Conservation (phyloP, 2,797 vertebrate species). For the Adrianichthys oophorus region DNA sequence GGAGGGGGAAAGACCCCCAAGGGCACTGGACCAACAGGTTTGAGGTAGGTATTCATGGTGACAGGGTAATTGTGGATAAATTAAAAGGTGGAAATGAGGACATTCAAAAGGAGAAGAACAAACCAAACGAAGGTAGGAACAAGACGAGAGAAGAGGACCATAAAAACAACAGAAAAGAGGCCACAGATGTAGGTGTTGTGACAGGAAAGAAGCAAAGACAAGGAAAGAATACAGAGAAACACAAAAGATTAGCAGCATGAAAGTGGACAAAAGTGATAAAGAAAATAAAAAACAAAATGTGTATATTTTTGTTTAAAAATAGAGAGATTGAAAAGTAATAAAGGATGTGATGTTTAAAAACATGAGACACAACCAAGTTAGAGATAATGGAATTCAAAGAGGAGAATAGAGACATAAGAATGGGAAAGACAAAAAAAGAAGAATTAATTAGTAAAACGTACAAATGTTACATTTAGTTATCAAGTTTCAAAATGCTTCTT, state of each 20-base stretch:
- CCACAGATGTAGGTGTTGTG: slow-evolving; percentile 15
- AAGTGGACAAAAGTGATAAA: slow-evolving; percentile 27
- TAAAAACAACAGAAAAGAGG: slow-evolving; percentile 3
- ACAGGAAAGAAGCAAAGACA: slow-evolving; percentile 48
- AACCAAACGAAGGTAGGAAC: slow-evolving; percentile 2
- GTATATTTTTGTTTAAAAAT: slow-evolving; percentile 5
- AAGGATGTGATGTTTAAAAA: slow-evolving; percentile 5
- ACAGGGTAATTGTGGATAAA: too few relatives aligned
- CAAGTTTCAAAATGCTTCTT: neutral
- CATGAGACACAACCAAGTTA: slow-evolving; percentile 24
- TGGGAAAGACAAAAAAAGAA: slow-evolving; percentile 4
- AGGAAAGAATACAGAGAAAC: slow-evolving; percentile 14
- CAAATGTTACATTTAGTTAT: neutral
- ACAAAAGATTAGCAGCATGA: slow-evolving; percentile 32
- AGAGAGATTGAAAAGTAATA: slow-evolving; percentile 6
- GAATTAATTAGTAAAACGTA: slow-evolving; percentile 24
- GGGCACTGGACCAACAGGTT: slow-evolving; percentile 71
- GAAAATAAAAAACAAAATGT: slow-evolving; percentile 9
- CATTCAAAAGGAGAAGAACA: neutral
- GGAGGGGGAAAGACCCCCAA: slow-evolving; percentile 89
- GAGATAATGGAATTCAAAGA: slow-evolving; percentile 6
- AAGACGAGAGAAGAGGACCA: neutral
- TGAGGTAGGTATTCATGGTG: neutral
- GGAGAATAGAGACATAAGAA: neutral
- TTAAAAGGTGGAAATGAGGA: too few relatives aligned